Evolutionary conservation across 1,140 invertebrate genomes (phyloP), one percentile per base, ranked within the genome.

Genomic region (Nilaparvata lugens): DNA sequence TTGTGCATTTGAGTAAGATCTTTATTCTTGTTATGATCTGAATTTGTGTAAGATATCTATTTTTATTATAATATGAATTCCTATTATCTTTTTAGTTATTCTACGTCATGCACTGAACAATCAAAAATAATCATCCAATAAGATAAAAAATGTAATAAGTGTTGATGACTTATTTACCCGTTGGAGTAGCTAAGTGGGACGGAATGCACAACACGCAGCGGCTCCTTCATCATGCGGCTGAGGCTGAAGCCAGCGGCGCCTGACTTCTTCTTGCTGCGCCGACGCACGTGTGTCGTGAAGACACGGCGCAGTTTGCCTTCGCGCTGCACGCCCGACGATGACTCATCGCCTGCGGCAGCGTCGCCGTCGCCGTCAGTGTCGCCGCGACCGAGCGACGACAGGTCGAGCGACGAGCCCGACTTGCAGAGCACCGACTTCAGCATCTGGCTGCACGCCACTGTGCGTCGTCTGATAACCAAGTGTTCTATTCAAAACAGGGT

Each of bases 181-280:
- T 71, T 65, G 42, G 70, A 71, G 63, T 74, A 74, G 64, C 71
- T 70, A 51, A 76, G 67, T 0, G 75, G 75, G 1, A 76, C 74
- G 7, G 75, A 76, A 54, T 76, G 75, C 14, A 75, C 75, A 11
- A 76, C 70, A 16, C 75, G 62, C 7, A 77, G 68, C 2, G 75
- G 75, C 64, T 77, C 75, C 64, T 75, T 76, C 68, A 76, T 74
- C 63, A 76, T 69, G 24, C 67, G 68, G 7, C 65, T 69, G 58
- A 76, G 67, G 40, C 68, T 70, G 65, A 74, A 74, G 2, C 68
- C 66, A 11, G 67, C 62, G 2, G 45, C 6, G 6, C 45, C 45
- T 5, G 31, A 25, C 62, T 74, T 73, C 52, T 70, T 69, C 35
- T 69, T 66, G 4, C 62, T 63, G 6, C 65, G 63, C 21, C 68